These are phyloP conservation scores for Pocillopora meandrina DNA, from an alignment of 92 coral and sea anemone species.

Conservation along the genomic window DNA sequence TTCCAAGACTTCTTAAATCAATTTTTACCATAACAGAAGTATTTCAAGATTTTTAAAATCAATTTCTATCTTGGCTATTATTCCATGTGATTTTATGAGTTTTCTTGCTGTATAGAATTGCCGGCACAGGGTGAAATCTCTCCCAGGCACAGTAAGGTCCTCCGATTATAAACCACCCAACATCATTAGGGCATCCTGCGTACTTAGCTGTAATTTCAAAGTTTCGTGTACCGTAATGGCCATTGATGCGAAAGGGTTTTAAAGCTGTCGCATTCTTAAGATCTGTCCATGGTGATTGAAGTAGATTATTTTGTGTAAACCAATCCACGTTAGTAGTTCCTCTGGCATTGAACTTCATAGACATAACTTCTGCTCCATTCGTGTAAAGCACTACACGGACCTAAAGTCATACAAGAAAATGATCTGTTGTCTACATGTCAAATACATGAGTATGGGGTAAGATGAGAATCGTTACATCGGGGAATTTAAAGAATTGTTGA, in stretches of 20 bases:
- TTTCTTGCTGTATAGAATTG: constrained; percentile 3
- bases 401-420: neutral
- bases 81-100: neutral
- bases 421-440: neutral
- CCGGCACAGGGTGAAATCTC: neutral
- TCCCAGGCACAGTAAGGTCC: constrained; percentile 25
- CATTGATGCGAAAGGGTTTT: constrained; percentile 1
- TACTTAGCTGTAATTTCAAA: constrained; percentile 35
- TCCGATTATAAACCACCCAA: constrained; percentile 43
- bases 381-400: constrained; percentile 46
- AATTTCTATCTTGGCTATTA: neutral
- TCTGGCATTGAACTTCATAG: constrained; percentile 30
- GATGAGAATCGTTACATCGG: too few species aligned
- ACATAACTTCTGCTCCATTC: neutral
- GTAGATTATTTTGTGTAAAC: constrained; percentile 33
- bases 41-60: too few species aligned
- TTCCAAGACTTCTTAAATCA: too few species aligned
- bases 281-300: constrained; percentile 42
- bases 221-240: constrained; percentile 3
- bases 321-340: constrained; percentile 28
- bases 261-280: constrained; percentile 14
- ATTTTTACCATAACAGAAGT: too few species aligned
- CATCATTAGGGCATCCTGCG: constrained; percentile 15
- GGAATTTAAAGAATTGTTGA: too few species aligned
- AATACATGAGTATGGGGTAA: too few species aligned